Evolutionary conservation across 2,888 invertebrate species (phyloP), one percentile per base, ranked within the genome.

Genomic region (Lepidocyrtoides sp.): DNA sequence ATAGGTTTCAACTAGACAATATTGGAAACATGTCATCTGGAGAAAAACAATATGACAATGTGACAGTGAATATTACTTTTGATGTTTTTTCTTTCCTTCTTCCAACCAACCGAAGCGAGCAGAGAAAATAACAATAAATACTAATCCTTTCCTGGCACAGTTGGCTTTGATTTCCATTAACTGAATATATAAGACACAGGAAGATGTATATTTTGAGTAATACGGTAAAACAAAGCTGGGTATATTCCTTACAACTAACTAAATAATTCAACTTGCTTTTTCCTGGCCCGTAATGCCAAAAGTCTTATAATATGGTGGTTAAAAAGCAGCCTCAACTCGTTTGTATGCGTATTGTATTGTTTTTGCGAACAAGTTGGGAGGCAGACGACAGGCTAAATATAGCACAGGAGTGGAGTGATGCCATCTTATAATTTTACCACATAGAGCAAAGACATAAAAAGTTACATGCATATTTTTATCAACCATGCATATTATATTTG

Each of bases 301-400:
- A 29, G 36, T 8, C 36, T 14, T 36, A 17, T 54, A 14, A n/a
- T 10, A 8, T 8, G 23, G 26, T n/a, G n/a, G n/a, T n/a, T n/a
- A 48, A n/a, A 14, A 57, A 79, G 57, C 17, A 14, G 32, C n/a
- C 29, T 0, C 12, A 54, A 20, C 7, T 36, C 2, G 48, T 17
- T 32, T 57, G 23, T 48, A 26, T 75, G 48, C 48, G 26, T 20
- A 2, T 20, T 36, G 32, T 41, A 12, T 48, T 14, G n/a, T 17
- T 66, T 66, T 66, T 66, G 26, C 66, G 32, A 29, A 29, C 0
- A 51, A n/a, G 41, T n/a, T 51, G 0, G n/a, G 57, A 48, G 20
- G 54, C 54, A 79, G 29, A 79, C 51, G 17, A 29, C 57, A 79
- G 10, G 79, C 79, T 79, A 79, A 57, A 79, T 79, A 54, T 79